phyloP scores from a whole-genome alignment of 2,797 vertebrate species.

The Phoxinus dragarum region DNA sequence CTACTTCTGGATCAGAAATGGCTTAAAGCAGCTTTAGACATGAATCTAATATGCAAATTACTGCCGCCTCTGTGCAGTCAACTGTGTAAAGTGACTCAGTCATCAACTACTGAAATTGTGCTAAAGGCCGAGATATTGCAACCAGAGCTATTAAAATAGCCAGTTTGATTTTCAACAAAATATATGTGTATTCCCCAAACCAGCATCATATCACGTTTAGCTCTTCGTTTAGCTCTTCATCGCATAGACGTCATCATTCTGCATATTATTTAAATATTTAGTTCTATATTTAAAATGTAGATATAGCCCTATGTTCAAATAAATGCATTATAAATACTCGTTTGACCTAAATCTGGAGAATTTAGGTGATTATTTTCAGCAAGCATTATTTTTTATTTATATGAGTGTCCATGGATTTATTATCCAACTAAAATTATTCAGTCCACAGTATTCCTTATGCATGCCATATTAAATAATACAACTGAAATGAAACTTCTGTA shows the following conservation, averaged over 20 bases:
- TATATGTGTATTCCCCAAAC: background rate
- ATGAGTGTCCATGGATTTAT: background rate
- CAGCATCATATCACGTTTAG: background rate
- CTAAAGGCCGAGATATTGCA: background rate
- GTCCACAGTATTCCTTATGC: background rate
- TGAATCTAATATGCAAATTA: background rate
- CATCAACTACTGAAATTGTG: background rate
- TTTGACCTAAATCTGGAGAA: background rate
- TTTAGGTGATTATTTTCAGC: background rate
- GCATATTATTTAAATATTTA: constrained; percentile 26
- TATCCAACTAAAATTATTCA: background rate
- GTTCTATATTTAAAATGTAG: background rate
- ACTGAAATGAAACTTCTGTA: background rate
- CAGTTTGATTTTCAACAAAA: background rate
- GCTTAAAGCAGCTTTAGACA: background rate
- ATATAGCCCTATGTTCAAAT: constrained; percentile 1
- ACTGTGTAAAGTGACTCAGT: background rate
- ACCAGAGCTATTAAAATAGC: background rate
- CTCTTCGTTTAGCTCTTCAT: no score
- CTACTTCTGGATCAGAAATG: background rate
- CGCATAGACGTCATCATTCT: background rate
- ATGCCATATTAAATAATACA: constrained; percentile 1
- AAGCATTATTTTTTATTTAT: background rate
- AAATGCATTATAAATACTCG: background rate
- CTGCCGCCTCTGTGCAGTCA: background rate